A percentile compares a stretch with the other conserved stretches of the same genome.
Conservation (phyloP, 2,113 vertebrate genomes). For the Odontophorus gujanensis region DNA sequence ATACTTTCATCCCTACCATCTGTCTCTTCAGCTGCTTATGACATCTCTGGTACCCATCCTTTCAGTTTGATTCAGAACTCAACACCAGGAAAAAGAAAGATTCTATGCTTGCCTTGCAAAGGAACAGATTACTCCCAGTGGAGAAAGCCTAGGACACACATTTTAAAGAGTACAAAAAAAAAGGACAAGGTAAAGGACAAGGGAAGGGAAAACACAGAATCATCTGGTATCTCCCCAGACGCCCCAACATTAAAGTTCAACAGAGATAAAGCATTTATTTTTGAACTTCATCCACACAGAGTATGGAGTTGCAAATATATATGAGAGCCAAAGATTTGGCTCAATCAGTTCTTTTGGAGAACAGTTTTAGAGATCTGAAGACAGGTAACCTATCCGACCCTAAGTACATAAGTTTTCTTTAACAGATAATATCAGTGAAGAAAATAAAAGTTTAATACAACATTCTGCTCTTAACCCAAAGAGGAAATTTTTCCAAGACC, state of each 20-base stretch:
- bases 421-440: background rate
- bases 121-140: background rate
- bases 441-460: background rate
- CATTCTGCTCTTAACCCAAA: background rate
- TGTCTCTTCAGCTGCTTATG: constrained; percentile 23
- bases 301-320: background rate
- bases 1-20: constrained; percentile 9
- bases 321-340: background rate
- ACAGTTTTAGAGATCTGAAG: constrained; percentile 8
- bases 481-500: background rate
- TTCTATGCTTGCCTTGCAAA: background rate
- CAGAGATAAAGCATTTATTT: background rate
- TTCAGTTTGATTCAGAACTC: background rate
- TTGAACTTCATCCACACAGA: background rate
- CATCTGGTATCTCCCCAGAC: background rate
- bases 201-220: background rate
- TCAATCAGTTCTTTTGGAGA: background rate
- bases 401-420: background rate
- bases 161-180: background rate
- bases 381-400: background rate
- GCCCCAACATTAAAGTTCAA: background rate
- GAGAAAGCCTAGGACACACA: background rate
- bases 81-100: background rate
- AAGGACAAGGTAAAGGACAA: background rate
- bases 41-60: background rate